Base-by-base conservation (phyloP, 2,888 invertebrate species). In the Caenorhabditis zanzibari region DNA sequence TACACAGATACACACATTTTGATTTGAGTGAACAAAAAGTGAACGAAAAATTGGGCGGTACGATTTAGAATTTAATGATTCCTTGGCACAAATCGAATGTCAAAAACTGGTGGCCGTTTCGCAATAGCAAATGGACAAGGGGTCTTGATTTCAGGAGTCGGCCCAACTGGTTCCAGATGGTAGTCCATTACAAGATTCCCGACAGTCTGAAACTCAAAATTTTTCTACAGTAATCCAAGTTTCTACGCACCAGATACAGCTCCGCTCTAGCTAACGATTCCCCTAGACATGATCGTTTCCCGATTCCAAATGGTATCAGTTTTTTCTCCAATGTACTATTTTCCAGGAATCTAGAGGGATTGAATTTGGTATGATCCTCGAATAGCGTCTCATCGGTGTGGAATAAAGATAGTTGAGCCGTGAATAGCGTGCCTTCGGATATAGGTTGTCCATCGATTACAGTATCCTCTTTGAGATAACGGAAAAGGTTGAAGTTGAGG, bases 211-310 rank as follows among this genome's bases (percentile, higher is more conserved):
- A 32, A 35, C 12, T 38, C 26, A 56, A 56, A 10, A 26, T 16
- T 56, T 26, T 26, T 24, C 3, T 22, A 22, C n/a, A 54, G 10
- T 7, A 12, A 38, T 38, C 38, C 16, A n/a, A 10, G n/a, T 47
- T 47, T 47, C 4, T n/a, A 32, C 49, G 5, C 28, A 86, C 86
- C 86, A 86, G 75, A 24, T 85, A 86, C 19, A 86, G 28, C 47
- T 86, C 86, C 0, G 84, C 84, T 56, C 74, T 83, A 10, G 86
- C 86, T 26, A 86, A 38, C 9, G 80, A 80, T 47, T 86, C 86
- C 52, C 86, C 86, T 1, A 63, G 79, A 71, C 86, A 86, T 2
- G 76, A 28, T 19, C 86, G 52, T 35, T 86, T 86, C 54, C 86
- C 86, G 22, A 86, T 49, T 28, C 86, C 85, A 59, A 86, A 86